phyloP scores from a whole-genome alignment of 1,140 invertebrate genomes.

The Drosophila parabipectinata region DNA sequence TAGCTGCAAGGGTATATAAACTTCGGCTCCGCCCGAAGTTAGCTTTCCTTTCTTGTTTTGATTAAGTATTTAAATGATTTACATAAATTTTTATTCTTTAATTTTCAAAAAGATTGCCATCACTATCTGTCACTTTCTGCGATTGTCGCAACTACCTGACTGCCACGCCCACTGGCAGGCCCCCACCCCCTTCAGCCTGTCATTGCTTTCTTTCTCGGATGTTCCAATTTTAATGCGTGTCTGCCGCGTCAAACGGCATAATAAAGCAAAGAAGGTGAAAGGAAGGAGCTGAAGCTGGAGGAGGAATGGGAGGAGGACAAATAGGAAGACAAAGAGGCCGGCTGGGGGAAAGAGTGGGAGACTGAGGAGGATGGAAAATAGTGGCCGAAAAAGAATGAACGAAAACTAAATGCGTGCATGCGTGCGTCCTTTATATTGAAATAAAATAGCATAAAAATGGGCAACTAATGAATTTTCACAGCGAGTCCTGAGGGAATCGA shows the following conservation, averaged over 20 bases:
- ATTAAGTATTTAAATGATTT: too few relatives aligned
- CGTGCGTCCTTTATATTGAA: conserved; percentile 58
- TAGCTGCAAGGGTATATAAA: too few relatives aligned
- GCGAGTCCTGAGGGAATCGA: conserved; percentile 75
- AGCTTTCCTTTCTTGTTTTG: too few relatives aligned
- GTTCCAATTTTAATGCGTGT: conserved; percentile 76
- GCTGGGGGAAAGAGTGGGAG: neutral
- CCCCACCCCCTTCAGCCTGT: conserved; percentile 3
- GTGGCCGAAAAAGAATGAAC: conserved; percentile 19
- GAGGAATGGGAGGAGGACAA: neutral
- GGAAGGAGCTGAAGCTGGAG: neutral
- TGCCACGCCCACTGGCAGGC: neutral
- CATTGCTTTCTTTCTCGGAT: conserved; percentile 27
- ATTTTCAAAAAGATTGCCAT: neutral
- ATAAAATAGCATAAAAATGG: conserved; percentile 58
- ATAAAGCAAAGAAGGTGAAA: conserved; percentile 48
- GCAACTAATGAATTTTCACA: conserved; percentile 79
- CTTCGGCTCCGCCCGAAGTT: too few relatives aligned
- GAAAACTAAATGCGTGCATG: conserved; percentile 61
- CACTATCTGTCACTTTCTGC: conserved; percentile 22
- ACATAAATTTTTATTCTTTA: too few relatives aligned
- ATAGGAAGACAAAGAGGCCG: neutral
- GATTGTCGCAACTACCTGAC: conserved; percentile 26
- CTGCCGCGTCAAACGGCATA: conserved; percentile 65
- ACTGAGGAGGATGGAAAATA: neutral